These are phyloP conservation scores for Oscheius sp. DNA, from an alignment of 2,888 invertebrate genomes.

Conservation along the genomic window DNA sequence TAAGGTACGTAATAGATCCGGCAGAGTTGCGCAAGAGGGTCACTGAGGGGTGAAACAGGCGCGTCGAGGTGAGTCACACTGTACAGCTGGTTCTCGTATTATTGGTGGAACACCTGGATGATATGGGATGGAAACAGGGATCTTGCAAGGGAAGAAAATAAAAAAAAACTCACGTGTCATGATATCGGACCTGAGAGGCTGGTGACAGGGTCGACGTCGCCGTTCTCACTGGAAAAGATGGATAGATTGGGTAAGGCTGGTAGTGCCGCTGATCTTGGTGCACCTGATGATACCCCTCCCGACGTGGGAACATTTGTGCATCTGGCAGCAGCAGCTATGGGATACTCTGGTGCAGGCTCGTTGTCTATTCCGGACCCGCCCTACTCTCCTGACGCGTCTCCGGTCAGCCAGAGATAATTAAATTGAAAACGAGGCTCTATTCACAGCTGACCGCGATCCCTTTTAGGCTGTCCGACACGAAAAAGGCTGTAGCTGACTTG, in stretches of 20 bases:
- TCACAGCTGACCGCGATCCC: neutral
- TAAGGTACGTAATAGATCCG: conserved; percentile 21
- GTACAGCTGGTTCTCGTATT: neutral
- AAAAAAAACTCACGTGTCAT: conserved; percentile 54
- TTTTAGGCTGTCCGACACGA: neutral
- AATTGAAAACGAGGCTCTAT: neutral
- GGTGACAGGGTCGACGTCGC: conserved; percentile 62
- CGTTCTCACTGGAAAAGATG: conserved; percentile 54
- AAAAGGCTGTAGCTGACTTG: conserved; percentile 8
- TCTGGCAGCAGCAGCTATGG: conserved; percentile 2
- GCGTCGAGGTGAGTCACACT: conserved; percentile 9
- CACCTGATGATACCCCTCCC: conserved; percentile 8
- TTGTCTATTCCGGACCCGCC: conserved; percentile 18
- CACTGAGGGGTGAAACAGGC: conserved; percentile 30
- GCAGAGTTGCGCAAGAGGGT: conserved; percentile 28
- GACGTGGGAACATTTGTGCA: conserved; percentile 6
- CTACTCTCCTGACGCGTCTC: neutral
- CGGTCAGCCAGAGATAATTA: conserved; percentile 30
- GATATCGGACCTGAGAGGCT: conserved; percentile 50
- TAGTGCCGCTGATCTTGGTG: neutral
- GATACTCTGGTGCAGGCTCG: conserved; percentile 1
- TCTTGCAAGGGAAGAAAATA: too few relatives aligned
- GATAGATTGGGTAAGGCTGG: neutral
- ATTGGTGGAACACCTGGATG: neutral
- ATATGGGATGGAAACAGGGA: neutral